Evolutionary conservation across 2,888 invertebrate species (phyloP).

Genomic region (Sisyra terminalis): DNA sequence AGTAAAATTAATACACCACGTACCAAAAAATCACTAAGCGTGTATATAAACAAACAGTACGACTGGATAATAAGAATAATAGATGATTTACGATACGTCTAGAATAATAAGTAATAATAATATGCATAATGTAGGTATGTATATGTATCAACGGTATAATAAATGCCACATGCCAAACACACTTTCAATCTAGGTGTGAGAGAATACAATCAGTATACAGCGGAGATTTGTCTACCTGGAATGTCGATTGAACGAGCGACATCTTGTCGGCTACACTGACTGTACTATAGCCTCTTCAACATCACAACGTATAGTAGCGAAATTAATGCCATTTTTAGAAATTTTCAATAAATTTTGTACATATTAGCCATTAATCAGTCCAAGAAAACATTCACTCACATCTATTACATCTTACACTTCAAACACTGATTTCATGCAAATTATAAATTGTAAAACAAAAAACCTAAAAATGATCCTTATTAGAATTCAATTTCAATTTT

Average conservation of each 20-base stretch:
- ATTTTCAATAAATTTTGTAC: no score
- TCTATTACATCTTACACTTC: no score
- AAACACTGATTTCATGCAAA: no score
- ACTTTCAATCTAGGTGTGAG: slow-evolving; percentile 10
- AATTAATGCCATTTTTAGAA: neutral
- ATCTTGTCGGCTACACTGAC: slow-evolving; percentile 4
- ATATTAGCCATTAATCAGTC: no score
- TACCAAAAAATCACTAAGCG: slow-evolving; percentile 10
- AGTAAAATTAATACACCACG: slow-evolving; percentile 9
- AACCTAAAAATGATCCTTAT: no score
- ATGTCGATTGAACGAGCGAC: neutral
- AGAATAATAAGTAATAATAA: slow-evolving; percentile 7
- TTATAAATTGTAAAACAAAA: no score
- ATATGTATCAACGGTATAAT: slow-evolving; percentile 8
- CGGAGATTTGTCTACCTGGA: slow-evolving; percentile 8
- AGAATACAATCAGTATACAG: slow-evolving; percentile 8
- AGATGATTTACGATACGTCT: slow-evolving; percentile 7
- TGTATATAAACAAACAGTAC: slow-evolving; percentile 9
- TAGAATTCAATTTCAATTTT: no score
- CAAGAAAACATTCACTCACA: no score
- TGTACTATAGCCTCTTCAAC: slow-evolving; percentile 5
- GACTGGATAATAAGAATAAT: slow-evolving; percentile 6
- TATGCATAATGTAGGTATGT: slow-evolving; percentile 6
- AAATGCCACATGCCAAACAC: slow-evolving; percentile 9
- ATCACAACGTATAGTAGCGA: slow-evolving; percentile 4